Evolutionary conservation across 2,888 invertebrate species (phyloP).

Genomic region (Carabus problematicus): DNA sequence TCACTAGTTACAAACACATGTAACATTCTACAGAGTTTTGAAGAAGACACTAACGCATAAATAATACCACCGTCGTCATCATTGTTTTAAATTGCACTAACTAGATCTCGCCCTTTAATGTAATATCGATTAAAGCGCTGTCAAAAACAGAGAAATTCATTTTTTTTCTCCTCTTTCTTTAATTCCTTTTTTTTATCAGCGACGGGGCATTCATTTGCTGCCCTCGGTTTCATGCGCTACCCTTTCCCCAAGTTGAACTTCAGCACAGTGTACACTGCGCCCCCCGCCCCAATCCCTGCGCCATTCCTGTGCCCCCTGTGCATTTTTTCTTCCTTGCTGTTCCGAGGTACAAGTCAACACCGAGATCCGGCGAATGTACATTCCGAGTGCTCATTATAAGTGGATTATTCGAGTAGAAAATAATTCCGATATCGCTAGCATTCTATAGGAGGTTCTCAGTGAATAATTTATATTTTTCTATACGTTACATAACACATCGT

Average conservation of each 20-base stretch:
- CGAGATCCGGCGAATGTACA: not conserved
- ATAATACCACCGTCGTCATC: not conserved
- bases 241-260: slow-evolving; percentile 19
- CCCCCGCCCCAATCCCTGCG: not conserved
- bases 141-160: slow-evolving; percentile 63
- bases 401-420: not conserved
- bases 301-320: not conserved
- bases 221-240: slow-evolving; percentile 47
- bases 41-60: too few relatives aligned
- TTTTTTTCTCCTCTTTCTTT: slow-evolving; percentile 59
- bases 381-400: not conserved
- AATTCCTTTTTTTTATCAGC: slow-evolving; percentile 62
- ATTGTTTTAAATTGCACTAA: slow-evolving; percentile 10
- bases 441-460: too few relatives aligned
- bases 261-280: not conserved
- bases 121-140: slow-evolving; percentile 59
- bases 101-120: slow-evolving; percentile 31
- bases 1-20: not conserved
- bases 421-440: too few relatives aligned
- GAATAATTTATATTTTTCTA: too few relatives aligned
- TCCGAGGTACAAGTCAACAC: not conserved
- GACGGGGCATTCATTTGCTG: slow-evolving; percentile 60
- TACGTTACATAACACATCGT: too few relatives aligned
- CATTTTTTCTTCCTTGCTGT: not conserved
- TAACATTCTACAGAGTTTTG: too few relatives aligned